Conservation (phyloP, 2,113 vertebrate genomes). For the Heliornis fulica region DNA sequence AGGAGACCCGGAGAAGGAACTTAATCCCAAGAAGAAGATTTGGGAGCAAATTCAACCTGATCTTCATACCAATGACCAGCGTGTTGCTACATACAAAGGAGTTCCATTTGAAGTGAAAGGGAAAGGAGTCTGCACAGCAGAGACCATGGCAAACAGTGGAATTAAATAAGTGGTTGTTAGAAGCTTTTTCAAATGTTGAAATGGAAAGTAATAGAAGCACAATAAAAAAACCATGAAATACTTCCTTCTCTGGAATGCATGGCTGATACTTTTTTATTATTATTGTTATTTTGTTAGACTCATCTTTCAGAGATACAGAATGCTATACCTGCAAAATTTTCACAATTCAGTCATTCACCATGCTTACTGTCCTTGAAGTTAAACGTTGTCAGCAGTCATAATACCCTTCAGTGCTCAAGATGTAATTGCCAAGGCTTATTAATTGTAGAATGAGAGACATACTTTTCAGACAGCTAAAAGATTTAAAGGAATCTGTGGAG, state of each 20-base stretch:
- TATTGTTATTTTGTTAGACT: neutral
- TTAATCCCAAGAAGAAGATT: slow-evolving; percentile 98
- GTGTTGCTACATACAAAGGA: slow-evolving; percentile 92
- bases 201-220: slow-evolving; percentile 29
- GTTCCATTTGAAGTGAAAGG: slow-evolving; percentile 88
- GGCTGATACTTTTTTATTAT: neutral
- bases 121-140: slow-evolving; percentile 90
- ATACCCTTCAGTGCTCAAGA: neutral
- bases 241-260: neutral
- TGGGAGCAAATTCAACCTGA: slow-evolving; percentile 97
- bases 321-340: neutral
- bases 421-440: neutral
- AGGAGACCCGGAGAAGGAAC: slow-evolving; percentile 96
- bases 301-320: neutral
- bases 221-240: slow-evolving; percentile 58
- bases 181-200: slow-evolving; percentile 5
- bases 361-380: neutral
- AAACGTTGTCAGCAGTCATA: neutral
- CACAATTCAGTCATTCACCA: neutral
- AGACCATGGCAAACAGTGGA: slow-evolving; percentile 90
- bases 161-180: slow-evolving; percentile 81
- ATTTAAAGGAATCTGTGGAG: neutral
- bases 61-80: slow-evolving; percentile 83
- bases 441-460: neutral
- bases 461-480: neutral